Evolutionary conservation across 2,797 vertebrate genomes (phyloP).

Genomic region (Molossus alvarezi): DNA sequence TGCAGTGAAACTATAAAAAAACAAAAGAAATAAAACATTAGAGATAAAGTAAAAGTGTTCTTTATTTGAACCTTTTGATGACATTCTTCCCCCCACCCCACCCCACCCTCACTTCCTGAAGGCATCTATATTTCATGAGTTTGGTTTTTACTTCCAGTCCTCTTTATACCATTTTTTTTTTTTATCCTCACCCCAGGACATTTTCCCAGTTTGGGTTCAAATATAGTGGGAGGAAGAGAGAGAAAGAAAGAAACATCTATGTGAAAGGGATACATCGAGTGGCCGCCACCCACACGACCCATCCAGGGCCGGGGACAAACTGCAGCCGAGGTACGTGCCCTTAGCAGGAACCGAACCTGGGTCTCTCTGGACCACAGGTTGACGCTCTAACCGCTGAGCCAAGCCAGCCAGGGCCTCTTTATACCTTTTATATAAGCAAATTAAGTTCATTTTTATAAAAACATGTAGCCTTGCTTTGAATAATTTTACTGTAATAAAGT

Average conservation of each 20-base stretch:
- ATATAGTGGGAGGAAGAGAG: no score
- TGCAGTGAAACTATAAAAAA: no score
- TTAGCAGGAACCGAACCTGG: no score
- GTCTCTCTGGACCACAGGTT: no score
- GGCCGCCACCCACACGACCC: no score
- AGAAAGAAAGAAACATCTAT: no score
- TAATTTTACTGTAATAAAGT: background rate
- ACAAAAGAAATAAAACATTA: background rate
- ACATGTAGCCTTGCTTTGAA: background rate
- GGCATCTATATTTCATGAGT: background rate
- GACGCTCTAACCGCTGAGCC: no score
- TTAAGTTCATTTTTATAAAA: background rate
- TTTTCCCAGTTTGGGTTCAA: no score
- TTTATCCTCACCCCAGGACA: no score
- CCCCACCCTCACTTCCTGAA: background rate
- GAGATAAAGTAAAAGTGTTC: background rate
- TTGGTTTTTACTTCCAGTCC: background rate
- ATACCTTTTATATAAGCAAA: background rate
- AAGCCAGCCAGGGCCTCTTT: background rate
- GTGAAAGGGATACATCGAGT: no score
- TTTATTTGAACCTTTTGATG: background rate
- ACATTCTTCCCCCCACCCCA: background rate
- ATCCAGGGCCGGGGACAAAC: no score
- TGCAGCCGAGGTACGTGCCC: no score
- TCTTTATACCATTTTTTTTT: background rate